phyloP scores from a whole-genome alignment of 2,797 vertebrate species.

The Argya squamiceps region DNA sequence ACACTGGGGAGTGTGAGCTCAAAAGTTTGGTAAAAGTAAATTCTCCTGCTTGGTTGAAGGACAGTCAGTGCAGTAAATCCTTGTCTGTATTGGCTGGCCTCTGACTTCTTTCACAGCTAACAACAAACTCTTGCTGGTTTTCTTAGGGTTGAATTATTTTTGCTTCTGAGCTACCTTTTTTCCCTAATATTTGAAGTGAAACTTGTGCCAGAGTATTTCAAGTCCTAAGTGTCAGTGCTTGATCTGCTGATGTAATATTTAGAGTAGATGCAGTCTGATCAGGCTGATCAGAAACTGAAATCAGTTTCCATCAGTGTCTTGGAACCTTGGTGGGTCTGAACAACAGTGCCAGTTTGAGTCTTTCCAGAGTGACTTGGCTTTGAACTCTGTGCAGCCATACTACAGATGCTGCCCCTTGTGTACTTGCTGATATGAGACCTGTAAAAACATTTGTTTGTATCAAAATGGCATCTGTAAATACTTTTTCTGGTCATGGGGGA shows the following conservation, averaged over 20 bases:
- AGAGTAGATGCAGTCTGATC: background rate
- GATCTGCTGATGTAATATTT: background rate
- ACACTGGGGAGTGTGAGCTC: background rate
- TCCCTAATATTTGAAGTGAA: background rate
- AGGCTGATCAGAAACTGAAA: background rate
- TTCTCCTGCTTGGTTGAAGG: background rate
- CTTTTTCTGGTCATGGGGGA: accelerated
- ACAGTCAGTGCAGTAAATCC: background rate
- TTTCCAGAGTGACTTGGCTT: background rate
- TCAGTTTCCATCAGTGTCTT: background rate
- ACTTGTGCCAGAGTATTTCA: background rate
- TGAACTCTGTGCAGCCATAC: background rate
- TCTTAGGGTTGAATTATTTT: background rate
- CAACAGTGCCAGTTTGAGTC: background rate
- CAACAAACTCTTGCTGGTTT: background rate
- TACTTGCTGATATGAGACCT: background rate
- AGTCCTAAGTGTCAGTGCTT: background rate
- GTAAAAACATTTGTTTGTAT: background rate
- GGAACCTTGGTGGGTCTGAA: background rate
- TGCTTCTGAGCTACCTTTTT: background rate
- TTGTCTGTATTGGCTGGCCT: background rate
- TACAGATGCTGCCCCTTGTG: accelerated
- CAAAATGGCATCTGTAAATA: background rate
- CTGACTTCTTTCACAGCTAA: background rate
- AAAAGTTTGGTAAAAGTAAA: background rate